These are phyloP conservation scores for Caenorhabditis doughertyi DNA, from an alignment of 2,888 invertebrate species.

Conservation along the genomic window DNA sequence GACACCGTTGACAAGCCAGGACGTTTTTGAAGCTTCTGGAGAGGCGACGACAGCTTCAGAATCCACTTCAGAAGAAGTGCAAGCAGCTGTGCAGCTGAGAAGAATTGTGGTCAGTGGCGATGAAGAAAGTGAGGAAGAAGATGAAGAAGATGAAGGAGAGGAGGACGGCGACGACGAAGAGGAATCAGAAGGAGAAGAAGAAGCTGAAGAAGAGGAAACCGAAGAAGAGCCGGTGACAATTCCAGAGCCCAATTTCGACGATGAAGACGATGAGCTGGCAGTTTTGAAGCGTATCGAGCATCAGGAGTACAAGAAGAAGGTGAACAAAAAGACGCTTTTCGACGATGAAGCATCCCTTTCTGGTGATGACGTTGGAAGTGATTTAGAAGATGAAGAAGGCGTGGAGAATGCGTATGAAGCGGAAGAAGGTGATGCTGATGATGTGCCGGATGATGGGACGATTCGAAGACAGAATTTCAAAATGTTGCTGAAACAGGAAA, in stretches of 20 bases:
- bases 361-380: slow-evolving; percentile 80
- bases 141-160: slow-evolving; percentile 37
- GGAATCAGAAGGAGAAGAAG: slow-evolving; percentile 53
- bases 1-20: neutral
- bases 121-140: slow-evolving; percentile 23
- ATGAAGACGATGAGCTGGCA: slow-evolving; percentile 73
- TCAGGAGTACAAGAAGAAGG: slow-evolving; percentile 61
- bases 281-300: slow-evolving; percentile 65
- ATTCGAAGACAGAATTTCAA: slow-evolving; percentile 73
- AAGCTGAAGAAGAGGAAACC: slow-evolving; percentile 34
- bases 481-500: slow-evolving; percentile 73
- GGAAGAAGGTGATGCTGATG: slow-evolving; percentile 75
- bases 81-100: slow-evolving; percentile 1
- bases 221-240: slow-evolving; percentile 38
- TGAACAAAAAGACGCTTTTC: slow-evolving; percentile 70
- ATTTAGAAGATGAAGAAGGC: slow-evolving; percentile 72
- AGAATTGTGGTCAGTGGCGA: slow-evolving; percentile 27
- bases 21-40: neutral
- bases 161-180: slow-evolving; percentile 50
- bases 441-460: slow-evolving; percentile 72
- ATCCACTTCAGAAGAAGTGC: neutral
- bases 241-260: slow-evolving; percentile 57
- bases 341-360: slow-evolving; percentile 81
- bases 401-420: slow-evolving; percentile 73
- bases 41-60: neutral